Evolutionary conservation across 2,797 vertebrate species (phyloP).

Genomic region (Pelochelys cantorii): DNA sequence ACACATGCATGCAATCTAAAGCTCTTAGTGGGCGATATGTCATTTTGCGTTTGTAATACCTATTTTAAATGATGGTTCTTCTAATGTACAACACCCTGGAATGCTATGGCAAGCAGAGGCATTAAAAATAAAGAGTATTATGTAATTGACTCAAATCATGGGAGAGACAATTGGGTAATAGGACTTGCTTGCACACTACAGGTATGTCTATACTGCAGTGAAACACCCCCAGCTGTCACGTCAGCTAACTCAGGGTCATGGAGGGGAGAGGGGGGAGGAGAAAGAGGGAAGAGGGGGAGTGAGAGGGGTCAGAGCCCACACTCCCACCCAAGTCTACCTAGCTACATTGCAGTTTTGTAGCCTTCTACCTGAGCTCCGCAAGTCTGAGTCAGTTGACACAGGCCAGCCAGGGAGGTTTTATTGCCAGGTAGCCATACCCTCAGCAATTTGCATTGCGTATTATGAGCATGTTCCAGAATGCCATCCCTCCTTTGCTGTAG

Average conservation of each 20-base stretch:
- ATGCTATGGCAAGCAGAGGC: neutral
- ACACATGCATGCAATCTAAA: accelerated
- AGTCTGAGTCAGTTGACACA: neutral
- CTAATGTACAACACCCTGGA: neutral
- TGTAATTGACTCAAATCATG: neutral
- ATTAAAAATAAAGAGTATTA: neutral
- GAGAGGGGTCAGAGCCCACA: neutral
- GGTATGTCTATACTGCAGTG: neutral
- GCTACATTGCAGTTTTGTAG: neutral
- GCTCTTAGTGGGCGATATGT: neutral
- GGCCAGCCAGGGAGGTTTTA: neutral
- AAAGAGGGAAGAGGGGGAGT: too few species aligned
- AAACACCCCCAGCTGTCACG: neutral
- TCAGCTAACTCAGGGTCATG: neutral
- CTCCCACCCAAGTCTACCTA: neutral
- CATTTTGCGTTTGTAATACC: neutral
- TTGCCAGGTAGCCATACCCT: neutral
- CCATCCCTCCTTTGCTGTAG: neutral
- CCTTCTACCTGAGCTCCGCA: neutral
- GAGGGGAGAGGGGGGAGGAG: too few species aligned
- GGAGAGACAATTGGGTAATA: neutral
- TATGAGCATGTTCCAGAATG: neutral
- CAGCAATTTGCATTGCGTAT: neutral
- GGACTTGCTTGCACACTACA: neutral
- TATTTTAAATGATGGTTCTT: constrained; percentile 35